These are phyloP conservation scores for Galendromus occidentalis DNA, from an alignment of 1,140 invertebrate species.

Conservation along the genomic window DNA sequence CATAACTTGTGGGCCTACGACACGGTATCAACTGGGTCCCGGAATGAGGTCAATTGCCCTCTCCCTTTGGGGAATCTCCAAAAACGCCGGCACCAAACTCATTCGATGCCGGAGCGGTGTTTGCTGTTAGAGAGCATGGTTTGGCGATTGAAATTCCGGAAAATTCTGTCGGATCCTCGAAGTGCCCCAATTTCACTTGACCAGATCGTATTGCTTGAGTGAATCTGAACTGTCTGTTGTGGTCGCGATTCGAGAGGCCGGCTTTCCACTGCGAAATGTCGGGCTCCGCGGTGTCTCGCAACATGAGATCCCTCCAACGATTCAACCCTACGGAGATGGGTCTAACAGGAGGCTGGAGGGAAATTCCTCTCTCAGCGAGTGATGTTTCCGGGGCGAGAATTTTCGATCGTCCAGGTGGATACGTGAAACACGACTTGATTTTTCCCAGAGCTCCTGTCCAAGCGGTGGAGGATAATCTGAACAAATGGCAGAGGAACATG, in stretches of 20 bases:
- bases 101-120: not conserved
- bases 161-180: not conserved
- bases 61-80: not conserved
- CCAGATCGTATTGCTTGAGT: not conserved
- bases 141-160: not conserved
- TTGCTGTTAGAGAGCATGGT: not conserved
- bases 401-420: not conserved
- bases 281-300: not conserved
- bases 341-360: not conserved
- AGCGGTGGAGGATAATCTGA: not conserved
- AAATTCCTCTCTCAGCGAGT: not conserved
- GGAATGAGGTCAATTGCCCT: conserved; percentile 8
- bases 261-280: not conserved
- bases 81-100: not conserved
- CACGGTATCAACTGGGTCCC: not conserved
- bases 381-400: not conserved
- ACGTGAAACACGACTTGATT: not conserved
- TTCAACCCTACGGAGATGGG: not conserved
- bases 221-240: not conserved
- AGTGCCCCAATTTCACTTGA: not conserved
- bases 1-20: not conserved
- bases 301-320: not conserved
- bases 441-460: not conserved
- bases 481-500: conserved; percentile 9
- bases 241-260: not conserved